These are phyloP conservation scores for Eledone cirrhosa DNA, from an alignment of 2,888 invertebrate species.

Conservation along the genomic window DNA sequence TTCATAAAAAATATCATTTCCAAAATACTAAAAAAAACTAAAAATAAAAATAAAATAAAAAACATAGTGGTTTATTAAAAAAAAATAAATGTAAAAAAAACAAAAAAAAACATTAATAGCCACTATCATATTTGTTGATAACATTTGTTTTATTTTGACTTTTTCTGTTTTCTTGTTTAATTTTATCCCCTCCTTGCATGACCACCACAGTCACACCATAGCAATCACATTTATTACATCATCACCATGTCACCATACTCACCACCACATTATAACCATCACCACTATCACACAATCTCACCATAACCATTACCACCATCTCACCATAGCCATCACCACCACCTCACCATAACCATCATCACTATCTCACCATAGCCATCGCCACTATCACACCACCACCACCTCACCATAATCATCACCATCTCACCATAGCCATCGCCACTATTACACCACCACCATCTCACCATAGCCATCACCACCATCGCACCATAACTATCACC, in stretches of 20 bases:
- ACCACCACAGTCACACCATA: background rate
- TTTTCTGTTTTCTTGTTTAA: background rate
- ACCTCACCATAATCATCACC: too few species aligned
- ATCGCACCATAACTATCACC: too few species aligned
- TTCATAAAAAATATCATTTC: constrained; percentile 18
- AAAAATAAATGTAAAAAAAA: background rate
- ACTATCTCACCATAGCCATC: too few species aligned
- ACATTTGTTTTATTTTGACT: background rate
- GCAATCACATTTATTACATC: background rate
- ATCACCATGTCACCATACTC: background rate
- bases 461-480: too few species aligned
- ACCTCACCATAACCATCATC: too few species aligned
- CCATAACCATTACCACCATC: too few species aligned
- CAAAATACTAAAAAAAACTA: background rate
- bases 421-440: too few species aligned
- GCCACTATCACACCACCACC: too few species aligned
- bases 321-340: too few species aligned
- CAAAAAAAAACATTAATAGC: background rate
- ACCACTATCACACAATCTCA: background rate
- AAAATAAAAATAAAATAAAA: background rate
- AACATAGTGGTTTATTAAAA: too few species aligned
- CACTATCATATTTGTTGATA: constrained; percentile 19
- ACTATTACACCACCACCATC: too few species aligned
- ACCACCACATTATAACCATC: background rate
- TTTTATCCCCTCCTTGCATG: background rate